Base-by-base conservation (phyloP, 2,113 vertebrate species). In the Dolichallabes microphthalmus region DNA sequence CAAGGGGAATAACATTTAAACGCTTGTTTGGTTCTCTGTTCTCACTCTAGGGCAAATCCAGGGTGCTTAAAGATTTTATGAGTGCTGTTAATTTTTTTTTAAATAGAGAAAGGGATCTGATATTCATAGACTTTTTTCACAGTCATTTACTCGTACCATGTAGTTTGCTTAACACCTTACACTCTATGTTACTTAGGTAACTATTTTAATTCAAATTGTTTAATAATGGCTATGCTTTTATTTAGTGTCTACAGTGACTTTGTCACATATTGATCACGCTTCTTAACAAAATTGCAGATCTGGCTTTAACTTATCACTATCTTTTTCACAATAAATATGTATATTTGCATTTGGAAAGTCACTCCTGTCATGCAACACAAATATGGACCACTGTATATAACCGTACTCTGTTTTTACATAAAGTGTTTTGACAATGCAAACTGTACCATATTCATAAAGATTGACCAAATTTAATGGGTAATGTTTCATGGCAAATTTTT, bases 1-100 rank as follows among this genome's bases (percentile, higher is more conserved):
- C 76, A 8, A 22, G 27, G 81, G 83, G 58, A 78, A 87, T 80
- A 87, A 87, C 79, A 85, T 85, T 85, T 85, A 66, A 63, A 80
- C 50, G 61, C 61, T 84, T 55, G 66, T 80, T 80, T 61, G 32
- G 86, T 63, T 85, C 64, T 15, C 39, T 53, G 52, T n/a, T 69
- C 60, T 64, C 63, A 86, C 71, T 78, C 50, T 80, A 52, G 45
- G 63, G 61, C 50, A 39, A 79, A 66, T 77, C 55, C 80, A 58
- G 35, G 82, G 73, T 77, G 78, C 63, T 78, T 68, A 64, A 45
- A 55, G 17, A 11, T 55, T 84, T 71, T 82, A 83, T 86, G 71
- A 77, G 60, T 60, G 10, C 76, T 61, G 45, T 58, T 10, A 30
- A 63, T 63, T 61, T 64, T 63, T 74, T 58, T 77, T 69, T 82